Conservation (phyloP, 2,113 vertebrate genomes). For the Hippolais icterina region DNA sequence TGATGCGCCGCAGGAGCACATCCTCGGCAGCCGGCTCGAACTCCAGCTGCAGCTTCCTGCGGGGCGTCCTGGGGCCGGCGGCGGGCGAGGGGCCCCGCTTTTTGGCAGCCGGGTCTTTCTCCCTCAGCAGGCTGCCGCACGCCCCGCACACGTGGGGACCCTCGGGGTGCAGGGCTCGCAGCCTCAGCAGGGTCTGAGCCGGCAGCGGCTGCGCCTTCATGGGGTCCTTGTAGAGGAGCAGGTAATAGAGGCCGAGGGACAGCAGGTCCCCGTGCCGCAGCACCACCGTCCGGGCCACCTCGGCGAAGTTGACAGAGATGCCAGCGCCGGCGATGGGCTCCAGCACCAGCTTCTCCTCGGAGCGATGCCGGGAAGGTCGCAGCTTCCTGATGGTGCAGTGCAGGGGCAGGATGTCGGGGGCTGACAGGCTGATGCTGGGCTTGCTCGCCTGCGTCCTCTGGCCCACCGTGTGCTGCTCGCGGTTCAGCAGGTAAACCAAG, state of each 20-base stretch:
- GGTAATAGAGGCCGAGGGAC: slow-evolving; percentile 90
- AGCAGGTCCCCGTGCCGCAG: slow-evolving; percentile 91
- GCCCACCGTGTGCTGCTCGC: slow-evolving; percentile 91
- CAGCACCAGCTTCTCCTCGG: slow-evolving; percentile 64
- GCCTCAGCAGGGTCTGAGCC: slow-evolving; percentile 80
- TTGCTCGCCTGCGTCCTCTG: slow-evolving; percentile 90
- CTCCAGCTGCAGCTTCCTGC: slow-evolving; percentile 83
- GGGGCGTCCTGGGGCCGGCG: slow-evolving; percentile 25
- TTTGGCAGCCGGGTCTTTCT: not conserved
- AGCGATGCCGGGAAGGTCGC: slow-evolving; percentile 42
- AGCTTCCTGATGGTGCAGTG: slow-evolving; percentile 83
- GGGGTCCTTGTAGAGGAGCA: slow-evolving; percentile 94
- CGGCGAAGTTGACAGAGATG: slow-evolving; percentile 85
- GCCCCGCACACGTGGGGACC: slow-evolving; percentile 70
- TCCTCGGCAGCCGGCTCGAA: slow-evolving; percentile 87
- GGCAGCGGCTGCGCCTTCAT: slow-evolving; percentile 83
- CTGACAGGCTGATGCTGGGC: slow-evolving; percentile 92
- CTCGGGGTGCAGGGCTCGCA: slow-evolving; percentile 74
- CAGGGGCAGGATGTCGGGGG: slow-evolving; percentile 91
- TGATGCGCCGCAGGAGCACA: slow-evolving; percentile 82
- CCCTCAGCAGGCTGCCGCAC: slow-evolving; percentile 78
- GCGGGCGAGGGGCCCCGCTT: slow-evolving; percentile 39
- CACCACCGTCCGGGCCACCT: slow-evolving; percentile 79
- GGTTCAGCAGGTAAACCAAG: slow-evolving; percentile 90
- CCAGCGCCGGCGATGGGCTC: slow-evolving; percentile 84